phyloP scores from a whole-genome alignment of 2,113 vertebrate genomes.

The Ivindomyrus marchei region DNA sequence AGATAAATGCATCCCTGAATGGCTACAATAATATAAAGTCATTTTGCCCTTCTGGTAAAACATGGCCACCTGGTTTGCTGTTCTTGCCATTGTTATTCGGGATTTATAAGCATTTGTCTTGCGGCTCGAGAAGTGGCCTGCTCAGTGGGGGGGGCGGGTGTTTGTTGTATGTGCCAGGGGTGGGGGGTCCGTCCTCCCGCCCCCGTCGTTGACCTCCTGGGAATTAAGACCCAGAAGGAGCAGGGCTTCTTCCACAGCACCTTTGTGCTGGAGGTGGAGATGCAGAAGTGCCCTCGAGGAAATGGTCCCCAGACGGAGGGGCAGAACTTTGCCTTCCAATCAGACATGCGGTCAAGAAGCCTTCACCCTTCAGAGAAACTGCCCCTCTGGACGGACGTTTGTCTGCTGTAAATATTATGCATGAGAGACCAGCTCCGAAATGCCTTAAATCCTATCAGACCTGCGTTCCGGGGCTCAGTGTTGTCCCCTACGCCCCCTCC shows the following conservation, averaged over 20 bases:
- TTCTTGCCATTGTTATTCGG: neutral
- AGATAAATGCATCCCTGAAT: neutral
- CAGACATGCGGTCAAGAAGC: conserved; percentile 26
- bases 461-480: neutral
- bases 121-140: neutral
- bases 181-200: neutral
- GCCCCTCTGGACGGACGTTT: neutral
- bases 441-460: neutral
- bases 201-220: conserved; percentile 33
- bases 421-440: neutral
- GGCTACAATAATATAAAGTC: neutral
- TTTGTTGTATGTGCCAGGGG: conserved; percentile 24
- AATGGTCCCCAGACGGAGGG: conserved; percentile 27
- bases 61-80: neutral
- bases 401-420: conserved; percentile 8
- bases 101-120: neutral
- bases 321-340: conserved; percentile 28
- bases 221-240: conserved; percentile 27
- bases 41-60: neutral
- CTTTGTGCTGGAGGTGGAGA: conserved; percentile 11
- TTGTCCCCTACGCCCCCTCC: neutral
- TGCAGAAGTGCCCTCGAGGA: conserved; percentile 29
- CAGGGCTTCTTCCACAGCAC: conserved; percentile 23
- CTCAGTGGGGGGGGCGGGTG: conserved; percentile 20
- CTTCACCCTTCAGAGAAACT: neutral